Base-by-base conservation (phyloP, 2,888 invertebrate species). In the Lumbricus terrestris region DNA sequence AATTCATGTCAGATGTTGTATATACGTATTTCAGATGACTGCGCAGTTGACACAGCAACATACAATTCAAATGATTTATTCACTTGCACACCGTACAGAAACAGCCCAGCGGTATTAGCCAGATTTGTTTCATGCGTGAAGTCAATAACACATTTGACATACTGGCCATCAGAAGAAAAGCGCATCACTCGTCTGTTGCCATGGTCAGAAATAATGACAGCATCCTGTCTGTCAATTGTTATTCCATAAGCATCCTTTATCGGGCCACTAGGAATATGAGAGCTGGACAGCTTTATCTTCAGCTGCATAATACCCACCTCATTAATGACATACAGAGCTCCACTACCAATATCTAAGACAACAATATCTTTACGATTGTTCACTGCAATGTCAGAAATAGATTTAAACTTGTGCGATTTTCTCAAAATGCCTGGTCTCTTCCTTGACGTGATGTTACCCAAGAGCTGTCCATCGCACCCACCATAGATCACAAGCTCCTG, bases 371-470 rank as follows among this genome's bases (percentile, higher is more conserved):
- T 85, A 4, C 35, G 34, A 34, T 20, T 85, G 85, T 85, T 37
- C 34, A 34, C 85, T 34, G 85, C 85, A 34, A 85, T 35, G 23
- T 85, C 85, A 11, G 85, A 35, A n/a, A 85, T 85, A 34, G 37
- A 37, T 37, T 85, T 85, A 35, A 85, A 85, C 18, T 37, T 85
- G 85, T 85, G 85, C 15, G 85, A 18, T 35, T 37, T 34, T 85
- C 85, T 34, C 85, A 85, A 37, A 20, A 85, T 85, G 85, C 85
- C 85, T 15, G 35, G 37, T 85, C 37, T 85, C n/a, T 85, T 85
- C 35, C 35, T 85, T 35, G 85, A 35, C 35, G 34, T 35, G n/a
- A 85, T 35, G 16, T 35, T 85, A 18, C 23, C 16, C 85, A 37
- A 33, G 20, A 85, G 34, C 35, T 85, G 35, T 35, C 37, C 34